Conservation (phyloP, 2,797 vertebrate species). For the Steatocranus sp. region DNA sequence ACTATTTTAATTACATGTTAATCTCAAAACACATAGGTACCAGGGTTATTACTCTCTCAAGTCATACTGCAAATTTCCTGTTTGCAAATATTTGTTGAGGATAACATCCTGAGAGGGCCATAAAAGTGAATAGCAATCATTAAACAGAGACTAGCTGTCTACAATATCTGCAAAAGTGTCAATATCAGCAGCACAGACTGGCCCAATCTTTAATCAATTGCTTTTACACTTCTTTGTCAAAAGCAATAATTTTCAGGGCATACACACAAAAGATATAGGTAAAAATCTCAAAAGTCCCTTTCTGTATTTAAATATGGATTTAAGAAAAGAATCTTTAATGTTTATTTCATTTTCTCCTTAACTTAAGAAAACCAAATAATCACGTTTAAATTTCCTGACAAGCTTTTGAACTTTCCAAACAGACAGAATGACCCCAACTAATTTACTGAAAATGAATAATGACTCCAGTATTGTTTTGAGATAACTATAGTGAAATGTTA, state of each 20-base stretch:
- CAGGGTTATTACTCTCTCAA: constrained; percentile 71
- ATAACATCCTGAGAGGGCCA: constrained; percentile 65
- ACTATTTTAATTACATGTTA: constrained; percentile 77
- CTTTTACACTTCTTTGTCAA: constrained; percentile 4
- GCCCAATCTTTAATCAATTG: constrained; percentile 50
- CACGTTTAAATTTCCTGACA: neutral
- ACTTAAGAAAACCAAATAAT: neutral
- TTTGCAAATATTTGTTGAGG: constrained; percentile 76
- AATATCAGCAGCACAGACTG: constrained; percentile 54
- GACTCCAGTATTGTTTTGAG: neutral
- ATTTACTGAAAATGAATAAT: neutral
- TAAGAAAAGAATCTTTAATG: neutral
- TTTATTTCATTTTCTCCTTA: neutral
- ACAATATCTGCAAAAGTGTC: constrained; percentile 64
- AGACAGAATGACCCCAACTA: neutral
- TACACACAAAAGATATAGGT: neutral
- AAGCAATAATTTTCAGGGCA: neutral
- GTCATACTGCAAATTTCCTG: constrained; percentile 70
- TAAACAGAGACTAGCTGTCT: constrained; percentile 66
- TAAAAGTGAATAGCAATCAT: constrained; percentile 72
- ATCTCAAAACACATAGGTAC: constrained; percentile 75
- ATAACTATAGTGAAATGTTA: neutral
- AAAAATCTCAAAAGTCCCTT: neutral
- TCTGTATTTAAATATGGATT: neutral
- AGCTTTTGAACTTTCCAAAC: neutral